A percentile compares a stretch with the other conserved stretches of the same genome.
Evolutionary conservation across 2,797 vertebrate species (phyloP).

Genomic region (Clarias laeviceps): DNA sequence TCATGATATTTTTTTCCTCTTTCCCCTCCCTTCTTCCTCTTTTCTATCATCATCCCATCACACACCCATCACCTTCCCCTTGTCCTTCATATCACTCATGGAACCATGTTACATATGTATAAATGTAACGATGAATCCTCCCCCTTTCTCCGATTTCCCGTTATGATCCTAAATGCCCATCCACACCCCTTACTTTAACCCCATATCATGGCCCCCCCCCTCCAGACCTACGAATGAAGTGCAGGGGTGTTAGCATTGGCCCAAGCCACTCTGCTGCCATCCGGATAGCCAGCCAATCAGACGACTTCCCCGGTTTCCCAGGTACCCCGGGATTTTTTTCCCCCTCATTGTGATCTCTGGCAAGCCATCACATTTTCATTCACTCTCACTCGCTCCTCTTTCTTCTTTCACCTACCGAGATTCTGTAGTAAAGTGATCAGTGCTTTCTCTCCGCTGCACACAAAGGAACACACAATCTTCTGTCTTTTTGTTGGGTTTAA

Average conservation of each 20-base stretch:
- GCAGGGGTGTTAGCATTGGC: slow-evolving; percentile 66
- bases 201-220: slow-evolving; percentile 30
- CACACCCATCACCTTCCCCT: neutral
- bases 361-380: slow-evolving; percentile 28
- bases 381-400: slow-evolving; percentile 26
- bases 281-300: slow-evolving; percentile 71
- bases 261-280: slow-evolving; percentile 68
- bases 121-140: slow-evolving; percentile 37
- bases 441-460: slow-evolving; percentile 23
- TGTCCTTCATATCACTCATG: neutral
- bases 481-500: neutral
- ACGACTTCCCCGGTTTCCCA: slow-evolving; percentile 68
- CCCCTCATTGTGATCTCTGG: slow-evolving; percentile 28
- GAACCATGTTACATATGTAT: slow-evolving; percentile 25
- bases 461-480: neutral
- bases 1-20: neutral
- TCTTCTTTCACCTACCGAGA: slow-evolving; percentile 22
- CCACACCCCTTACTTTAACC: slow-evolving; percentile 5
- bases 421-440: slow-evolving; percentile 29
- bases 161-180: slow-evolving; percentile 1
- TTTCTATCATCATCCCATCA: neutral
- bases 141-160: neutral
- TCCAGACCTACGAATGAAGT: slow-evolving; percentile 72
- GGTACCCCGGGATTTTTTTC: slow-evolving; percentile 10
- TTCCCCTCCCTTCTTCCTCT: neutral